Conservation (phyloP, 2,113 vertebrate species). For the Camelus dromedarius region DNA sequence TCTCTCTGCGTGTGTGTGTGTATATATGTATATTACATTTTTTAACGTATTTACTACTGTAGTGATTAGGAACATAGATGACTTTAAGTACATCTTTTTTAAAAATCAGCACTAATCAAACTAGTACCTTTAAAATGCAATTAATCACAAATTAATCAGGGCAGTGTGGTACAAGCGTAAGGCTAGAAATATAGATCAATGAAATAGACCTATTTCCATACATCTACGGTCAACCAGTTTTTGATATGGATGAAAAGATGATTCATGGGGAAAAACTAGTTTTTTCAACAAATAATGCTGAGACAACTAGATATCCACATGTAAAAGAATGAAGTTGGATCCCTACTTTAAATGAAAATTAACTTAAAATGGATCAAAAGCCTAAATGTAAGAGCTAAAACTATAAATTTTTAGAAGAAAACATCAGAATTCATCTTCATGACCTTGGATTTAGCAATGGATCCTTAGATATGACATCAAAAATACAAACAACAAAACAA, state of each 20-base stretch:
- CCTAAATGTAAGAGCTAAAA: neutral
- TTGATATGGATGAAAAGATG: neutral
- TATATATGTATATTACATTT: neutral
- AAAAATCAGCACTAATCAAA: neutral
- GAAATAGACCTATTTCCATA: neutral
- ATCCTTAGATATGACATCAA: neutral
- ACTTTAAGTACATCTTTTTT: neutral
- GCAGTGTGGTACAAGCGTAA: neutral
- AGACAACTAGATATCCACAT: neutral
- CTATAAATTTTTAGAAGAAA: neutral
- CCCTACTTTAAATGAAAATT: neutral
- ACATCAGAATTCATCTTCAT: neutral
- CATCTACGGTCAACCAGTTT: neutral
- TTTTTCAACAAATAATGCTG: neutral
- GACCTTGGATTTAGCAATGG: neutral
- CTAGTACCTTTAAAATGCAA: neutral
- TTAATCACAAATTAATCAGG: neutral
- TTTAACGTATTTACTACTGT: neutral
- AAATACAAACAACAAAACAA: neutral
- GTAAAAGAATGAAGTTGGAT: conserved; percentile 3
- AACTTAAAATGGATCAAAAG: neutral
- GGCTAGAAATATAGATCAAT: neutral
- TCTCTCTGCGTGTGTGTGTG: neutral
- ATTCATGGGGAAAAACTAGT: neutral
- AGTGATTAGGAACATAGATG: conserved; percentile 23